phyloP scores from a whole-genome alignment of 2,888 invertebrate species.

The Phengaris arion region DNA sequence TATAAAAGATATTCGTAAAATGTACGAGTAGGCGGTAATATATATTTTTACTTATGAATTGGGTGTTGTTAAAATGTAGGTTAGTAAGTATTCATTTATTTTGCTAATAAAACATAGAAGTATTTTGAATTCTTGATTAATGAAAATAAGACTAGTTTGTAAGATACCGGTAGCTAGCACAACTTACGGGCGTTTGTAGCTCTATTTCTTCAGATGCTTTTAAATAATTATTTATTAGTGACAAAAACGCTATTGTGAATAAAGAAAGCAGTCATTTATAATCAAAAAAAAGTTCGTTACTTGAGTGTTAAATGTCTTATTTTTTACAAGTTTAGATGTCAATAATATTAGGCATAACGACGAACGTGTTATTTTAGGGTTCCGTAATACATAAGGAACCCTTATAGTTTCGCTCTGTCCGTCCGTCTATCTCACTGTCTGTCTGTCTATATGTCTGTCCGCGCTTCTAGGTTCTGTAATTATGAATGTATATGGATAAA shows the following conservation, averaged over 20 bases:
- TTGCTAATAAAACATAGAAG: neutral
- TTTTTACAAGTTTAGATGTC: too few species aligned
- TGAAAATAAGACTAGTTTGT: neutral
- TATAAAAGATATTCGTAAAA: neutral
- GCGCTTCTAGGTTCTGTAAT: too few species aligned
- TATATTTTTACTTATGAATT: neutral
- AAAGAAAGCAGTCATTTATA: neutral
- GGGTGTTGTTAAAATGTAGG: constrained; percentile 4
- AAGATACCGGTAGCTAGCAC: neutral
- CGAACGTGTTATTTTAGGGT: too few species aligned
- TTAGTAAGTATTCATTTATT: neutral
- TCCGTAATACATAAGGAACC: too few species aligned
- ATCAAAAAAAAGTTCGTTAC: neutral
- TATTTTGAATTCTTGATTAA: neutral
- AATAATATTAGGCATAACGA: too few species aligned
- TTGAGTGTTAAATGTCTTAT: too few species aligned
- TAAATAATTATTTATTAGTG: neutral
- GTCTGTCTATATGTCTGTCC: too few species aligned
- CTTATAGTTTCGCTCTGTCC: too few species aligned
- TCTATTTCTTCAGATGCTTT: neutral
- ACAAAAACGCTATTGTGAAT: too few species aligned
- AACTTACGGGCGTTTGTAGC: neutral
- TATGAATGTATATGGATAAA: too few species aligned
- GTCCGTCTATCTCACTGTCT: too few species aligned
- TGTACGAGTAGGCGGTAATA: neutral